Percentiles rank a stretch among this genome's conserved stretches.
Conservation (phyloP, 2,797 vertebrate genomes). For the Serranus cabrilla region DNA sequence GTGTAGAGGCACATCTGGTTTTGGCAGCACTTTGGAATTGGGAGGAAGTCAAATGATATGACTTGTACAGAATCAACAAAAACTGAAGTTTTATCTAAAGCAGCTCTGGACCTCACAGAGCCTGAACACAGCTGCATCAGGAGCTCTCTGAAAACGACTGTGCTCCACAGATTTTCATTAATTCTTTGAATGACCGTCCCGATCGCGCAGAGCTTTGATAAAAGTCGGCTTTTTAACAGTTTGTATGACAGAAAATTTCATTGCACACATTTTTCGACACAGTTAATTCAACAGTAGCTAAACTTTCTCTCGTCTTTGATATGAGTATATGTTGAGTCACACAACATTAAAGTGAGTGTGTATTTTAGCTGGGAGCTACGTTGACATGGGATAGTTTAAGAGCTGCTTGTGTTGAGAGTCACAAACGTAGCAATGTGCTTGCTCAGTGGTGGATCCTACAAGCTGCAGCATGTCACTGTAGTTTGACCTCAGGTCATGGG, state of each 20-base stretch:
- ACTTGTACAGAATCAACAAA: constrained; percentile 39
- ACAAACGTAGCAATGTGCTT: constrained; percentile 65
- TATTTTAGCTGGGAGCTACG: constrained; percentile 29
- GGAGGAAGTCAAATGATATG: constrained; percentile 52
- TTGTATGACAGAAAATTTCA: constrained; percentile 14
- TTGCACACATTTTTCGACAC: constrained; percentile 11
- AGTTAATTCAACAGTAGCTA: constrained; percentile 37
- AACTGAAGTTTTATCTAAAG: constrained; percentile 20
- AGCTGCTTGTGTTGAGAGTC: constrained; percentile 59
- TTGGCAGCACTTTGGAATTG: constrained; percentile 61
- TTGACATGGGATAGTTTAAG: constrained; percentile 34
- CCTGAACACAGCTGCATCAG: constrained; percentile 12
- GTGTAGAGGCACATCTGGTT: constrained; percentile 76
- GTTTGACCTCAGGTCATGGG: constrained; percentile 85
- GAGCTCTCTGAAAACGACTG: constrained; percentile 23
- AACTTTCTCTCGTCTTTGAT: constrained; percentile 42
- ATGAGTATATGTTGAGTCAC: constrained; percentile 46
- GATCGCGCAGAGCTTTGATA: not conserved
- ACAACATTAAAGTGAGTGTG: constrained; percentile 19
- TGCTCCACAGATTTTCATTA: constrained; percentile 6
- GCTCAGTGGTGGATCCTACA: constrained; percentile 76
- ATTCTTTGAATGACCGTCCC: not conserved
- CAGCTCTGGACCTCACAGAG: constrained; percentile 20
- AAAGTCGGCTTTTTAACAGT: not conserved
- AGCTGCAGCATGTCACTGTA: constrained; percentile 82